Base-by-base conservation (phyloP, 2,797 vertebrate genomes). In the Smutsia gigantea region DNA sequence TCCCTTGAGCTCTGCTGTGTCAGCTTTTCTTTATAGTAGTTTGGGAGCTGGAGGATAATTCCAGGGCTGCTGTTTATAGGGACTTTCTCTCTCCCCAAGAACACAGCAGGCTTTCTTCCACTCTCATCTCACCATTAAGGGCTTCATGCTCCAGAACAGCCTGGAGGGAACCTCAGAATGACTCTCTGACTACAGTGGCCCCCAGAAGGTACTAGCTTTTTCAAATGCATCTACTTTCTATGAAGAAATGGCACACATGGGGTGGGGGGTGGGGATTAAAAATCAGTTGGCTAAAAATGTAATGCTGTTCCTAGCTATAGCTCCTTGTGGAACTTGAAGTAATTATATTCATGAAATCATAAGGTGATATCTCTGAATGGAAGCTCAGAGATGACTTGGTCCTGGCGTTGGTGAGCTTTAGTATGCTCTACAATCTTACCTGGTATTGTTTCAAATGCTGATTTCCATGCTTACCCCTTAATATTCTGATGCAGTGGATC, bases 21-120 rank as follows among this genome's bases (percentile, higher is more conserved):
- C 98, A 98, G 98, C 98, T 90, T 86, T 98, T 98, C 97, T 96
- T 95, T 94, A 96, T 96, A 96, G 95, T 31, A 95, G 97, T 57
- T 17, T 83, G 49, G 83, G 81, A 37, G 92, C 78, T 1, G 7
- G 14, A 59, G 97, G 96, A 23, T 98, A 98, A 96, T 97, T 96
- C 94, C 1, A 7, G 14, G 85, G 93, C 81, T 97, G 94, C 95
- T 97, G 97, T 97, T 97, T 97, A 63, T 86, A 95, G 98, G 84
- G 91, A 75, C 61, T 17, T 75, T 89, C 57, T 83, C 82, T 90
- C 46, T 94, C 87, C 53, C 59, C 49, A 18, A 31, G 42, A 96
- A 92, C 53, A 93, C 42, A 95, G 39, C 27, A 61, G 69, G 2
- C 53, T 93, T 90, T 93, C 68, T 90, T 91, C 37, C 84, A 83